Percentiles rank a stretch among this genome's conserved stretches.
phyloP scores from a whole-genome alignment of 2,797 vertebrate genomes.

The Taeniopygia guttata region DNA sequence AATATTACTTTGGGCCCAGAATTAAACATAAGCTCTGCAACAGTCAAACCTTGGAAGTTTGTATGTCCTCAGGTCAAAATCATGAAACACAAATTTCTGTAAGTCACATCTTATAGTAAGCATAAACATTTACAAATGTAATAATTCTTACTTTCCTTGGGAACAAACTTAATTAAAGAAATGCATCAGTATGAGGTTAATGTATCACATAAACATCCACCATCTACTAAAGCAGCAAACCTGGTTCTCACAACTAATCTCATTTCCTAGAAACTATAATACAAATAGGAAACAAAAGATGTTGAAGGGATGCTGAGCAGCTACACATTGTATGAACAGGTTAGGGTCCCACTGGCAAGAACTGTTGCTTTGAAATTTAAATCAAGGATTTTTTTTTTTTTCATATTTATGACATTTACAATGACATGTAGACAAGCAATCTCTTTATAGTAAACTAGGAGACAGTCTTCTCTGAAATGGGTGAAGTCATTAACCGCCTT shows the following conservation, averaged over 20 bases:
- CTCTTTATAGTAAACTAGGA: slow-evolving; percentile 12
- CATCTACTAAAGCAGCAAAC: background rate
- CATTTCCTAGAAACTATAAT: background rate
- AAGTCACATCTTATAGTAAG: background rate
- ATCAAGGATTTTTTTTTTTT: background rate
- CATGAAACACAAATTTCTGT: background rate
- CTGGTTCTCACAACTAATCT: background rate
- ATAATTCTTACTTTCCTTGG: background rate
- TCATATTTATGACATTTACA: slow-evolving; percentile 56
- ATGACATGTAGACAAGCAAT: slow-evolving; percentile 41
- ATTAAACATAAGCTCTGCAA: background rate
- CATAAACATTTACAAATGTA: background rate
- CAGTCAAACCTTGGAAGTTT: background rate
- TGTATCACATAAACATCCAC: background rate
- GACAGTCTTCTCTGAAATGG: slow-evolving; percentile 7
- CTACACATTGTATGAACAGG: background rate
- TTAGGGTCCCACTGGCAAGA: background rate
- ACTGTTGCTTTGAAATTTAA: slow-evolving; percentile 46
- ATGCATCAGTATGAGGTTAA: background rate
- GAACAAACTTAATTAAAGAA: background rate
- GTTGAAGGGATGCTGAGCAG: background rate
- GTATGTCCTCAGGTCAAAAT: background rate
- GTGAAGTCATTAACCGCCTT: slow-evolving; percentile 10
- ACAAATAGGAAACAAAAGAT: slow-evolving; percentile 2
- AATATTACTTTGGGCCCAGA: background rate